Evolutionary conservation across 2,888 invertebrate genomes (phyloP).

Genomic region (Eledona agricola): DNA sequence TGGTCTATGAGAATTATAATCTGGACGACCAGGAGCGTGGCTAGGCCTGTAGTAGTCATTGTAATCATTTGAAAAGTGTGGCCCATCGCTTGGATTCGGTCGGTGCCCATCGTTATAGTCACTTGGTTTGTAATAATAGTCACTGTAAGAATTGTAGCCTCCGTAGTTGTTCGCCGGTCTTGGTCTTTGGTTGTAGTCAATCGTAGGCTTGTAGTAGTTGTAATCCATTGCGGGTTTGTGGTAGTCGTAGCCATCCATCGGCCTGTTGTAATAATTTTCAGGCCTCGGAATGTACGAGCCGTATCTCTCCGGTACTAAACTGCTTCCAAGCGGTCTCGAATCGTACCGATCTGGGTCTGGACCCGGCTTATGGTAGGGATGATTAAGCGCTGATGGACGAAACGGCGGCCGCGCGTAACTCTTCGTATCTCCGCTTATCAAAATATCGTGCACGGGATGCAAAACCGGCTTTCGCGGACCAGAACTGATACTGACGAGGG

Average conservation of each 20-base stretch:
- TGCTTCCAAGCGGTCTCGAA: conserved; percentile 14
- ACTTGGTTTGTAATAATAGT: conserved; percentile 7
- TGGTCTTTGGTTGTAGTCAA: conserved; percentile 34
- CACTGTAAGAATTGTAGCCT: too few species aligned
- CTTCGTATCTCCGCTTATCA: conserved; percentile 43
- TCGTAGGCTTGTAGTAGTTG: conserved; percentile 22
- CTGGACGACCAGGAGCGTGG: too few species aligned
- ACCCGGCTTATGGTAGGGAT: conserved; percentile 39
- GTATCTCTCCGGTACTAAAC: conserved; percentile 26
- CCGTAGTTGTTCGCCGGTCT: too few species aligned
- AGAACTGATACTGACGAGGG: conserved; percentile 51
- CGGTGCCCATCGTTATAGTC: too few species aligned
- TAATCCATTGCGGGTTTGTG: too few species aligned
- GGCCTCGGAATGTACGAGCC: conserved; percentile 26
- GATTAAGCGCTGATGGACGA: conserved; percentile 37
- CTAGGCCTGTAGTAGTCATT: too few species aligned
- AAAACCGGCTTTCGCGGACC: conserved; percentile 47
- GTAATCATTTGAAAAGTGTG: too few species aligned
- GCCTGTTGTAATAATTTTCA: conserved; percentile 22
- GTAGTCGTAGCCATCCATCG: too few species aligned
- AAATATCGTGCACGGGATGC: conserved; percentile 51
- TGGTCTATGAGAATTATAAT: too few species aligned
- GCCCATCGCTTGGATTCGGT: too few species aligned
- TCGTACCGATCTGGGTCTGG: conserved; percentile 9
- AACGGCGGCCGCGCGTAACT: conserved; percentile 38